Conservation (phyloP, 2,113 vertebrate species). For the Salvelinus sp. region DNA sequence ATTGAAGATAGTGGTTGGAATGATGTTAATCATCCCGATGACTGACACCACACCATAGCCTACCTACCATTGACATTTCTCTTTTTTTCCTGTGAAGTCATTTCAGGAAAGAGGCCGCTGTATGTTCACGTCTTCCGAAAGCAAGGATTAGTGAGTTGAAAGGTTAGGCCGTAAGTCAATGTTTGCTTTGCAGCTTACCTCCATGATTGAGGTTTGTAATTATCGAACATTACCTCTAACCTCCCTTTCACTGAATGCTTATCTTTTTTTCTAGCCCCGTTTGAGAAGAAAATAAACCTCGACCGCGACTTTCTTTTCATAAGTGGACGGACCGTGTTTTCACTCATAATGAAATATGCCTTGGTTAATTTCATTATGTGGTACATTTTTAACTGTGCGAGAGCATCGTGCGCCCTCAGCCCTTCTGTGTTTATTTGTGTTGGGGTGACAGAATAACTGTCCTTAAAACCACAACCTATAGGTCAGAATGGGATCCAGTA, state of each 20-base stretch:
- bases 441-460: constrained; percentile 27
- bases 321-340: constrained; percentile 35
- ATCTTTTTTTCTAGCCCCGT: neutral
- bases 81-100: constrained; percentile 64
- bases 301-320: constrained; percentile 33
- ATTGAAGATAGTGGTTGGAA: constrained; percentile 52
- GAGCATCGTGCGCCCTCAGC: constrained; percentile 20
- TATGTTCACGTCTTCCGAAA: constrained; percentile 70
- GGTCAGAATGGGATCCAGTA: constrained; percentile 26
- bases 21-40: constrained; percentile 52
- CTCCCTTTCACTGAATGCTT: constrained; percentile 31
- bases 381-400: constrained; percentile 24
- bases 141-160: constrained; percentile 70
- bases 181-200: constrained; percentile 70
- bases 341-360: constrained; percentile 33
- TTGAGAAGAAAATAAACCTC: neutral
- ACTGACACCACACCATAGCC: constrained; percentile 49
- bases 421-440: constrained; percentile 37
- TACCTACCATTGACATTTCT: constrained; percentile 58
- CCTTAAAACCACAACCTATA: constrained; percentile 35
- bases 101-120: constrained; percentile 65
- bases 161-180: constrained; percentile 72
- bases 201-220: constrained; percentile 67
- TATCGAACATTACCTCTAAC: constrained; percentile 48
- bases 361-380: constrained; percentile 36